Evolutionary conservation across 2,888 invertebrate genomes (phyloP).

Genomic region (Athalia rosae): DNA sequence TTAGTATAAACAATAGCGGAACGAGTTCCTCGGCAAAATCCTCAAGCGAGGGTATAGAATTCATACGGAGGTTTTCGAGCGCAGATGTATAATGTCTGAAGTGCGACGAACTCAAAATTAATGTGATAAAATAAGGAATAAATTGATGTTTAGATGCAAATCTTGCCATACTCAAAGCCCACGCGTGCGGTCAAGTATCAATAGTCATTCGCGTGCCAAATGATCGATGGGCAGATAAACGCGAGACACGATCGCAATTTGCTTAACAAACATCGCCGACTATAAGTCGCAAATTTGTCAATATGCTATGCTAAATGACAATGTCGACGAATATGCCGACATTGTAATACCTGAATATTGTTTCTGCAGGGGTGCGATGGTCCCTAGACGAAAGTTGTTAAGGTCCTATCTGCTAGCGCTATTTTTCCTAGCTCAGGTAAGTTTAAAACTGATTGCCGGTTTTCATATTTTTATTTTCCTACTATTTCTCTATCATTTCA

Average conservation of each 20-base stretch:
- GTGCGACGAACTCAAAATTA: constrained; percentile 10
- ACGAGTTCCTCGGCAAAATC: background rate
- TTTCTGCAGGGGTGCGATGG: constrained; percentile 14
- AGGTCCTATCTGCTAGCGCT: constrained; percentile 20
- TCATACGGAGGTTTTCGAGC: background rate
- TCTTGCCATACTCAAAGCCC: background rate
- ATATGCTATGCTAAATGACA: background rate
- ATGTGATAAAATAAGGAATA: background rate
- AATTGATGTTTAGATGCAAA: background rate
- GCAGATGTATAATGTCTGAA: background rate
- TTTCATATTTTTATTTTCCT: background rate
- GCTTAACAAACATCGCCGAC: constrained; percentile 23
- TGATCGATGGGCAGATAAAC: constrained; percentile 12
- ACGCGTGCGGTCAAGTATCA: background rate
- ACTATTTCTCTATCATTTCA: background rate
- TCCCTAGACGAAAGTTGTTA: background rate
- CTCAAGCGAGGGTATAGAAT: background rate
- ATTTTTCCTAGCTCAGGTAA: constrained; percentile 22
- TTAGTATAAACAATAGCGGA: background rate
- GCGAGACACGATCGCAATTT: constrained; percentile 6
- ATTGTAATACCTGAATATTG: background rate
- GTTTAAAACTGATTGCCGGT: background rate
- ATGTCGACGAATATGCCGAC: background rate
- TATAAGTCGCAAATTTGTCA: background rate
- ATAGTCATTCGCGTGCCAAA: constrained; percentile 7